Percentiles rank a stretch among this genome's conserved stretches.
Evolutionary conservation across 2,113 vertebrate species (phyloP).

Genomic region (Tragulus kanchil): DNA sequence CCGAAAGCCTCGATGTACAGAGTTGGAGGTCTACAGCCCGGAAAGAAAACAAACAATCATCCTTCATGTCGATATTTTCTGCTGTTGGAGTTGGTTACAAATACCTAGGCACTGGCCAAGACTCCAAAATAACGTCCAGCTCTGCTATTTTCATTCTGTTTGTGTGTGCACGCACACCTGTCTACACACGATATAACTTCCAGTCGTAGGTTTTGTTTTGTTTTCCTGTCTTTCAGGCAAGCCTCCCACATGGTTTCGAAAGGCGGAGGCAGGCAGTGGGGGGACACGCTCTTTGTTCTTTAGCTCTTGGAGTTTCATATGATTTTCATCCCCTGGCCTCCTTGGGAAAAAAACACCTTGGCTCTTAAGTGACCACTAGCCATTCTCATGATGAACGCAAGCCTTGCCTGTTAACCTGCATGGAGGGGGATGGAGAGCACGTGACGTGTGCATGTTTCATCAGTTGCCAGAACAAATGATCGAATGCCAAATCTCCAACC

Average conservation of each 20-base stretch:
- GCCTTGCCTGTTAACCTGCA: background rate
- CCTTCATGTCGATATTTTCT: background rate
- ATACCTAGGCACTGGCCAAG: background rate
- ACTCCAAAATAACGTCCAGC: background rate
- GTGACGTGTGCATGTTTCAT: slow-evolving; percentile 39
- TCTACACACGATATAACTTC: background rate
- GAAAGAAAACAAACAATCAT: background rate
- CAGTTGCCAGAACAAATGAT: slow-evolving; percentile 65
- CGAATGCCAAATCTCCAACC: slow-evolving; percentile 4
- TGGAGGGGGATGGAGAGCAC: background rate
- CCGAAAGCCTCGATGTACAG: slow-evolving; percentile 51
- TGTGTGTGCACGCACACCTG: background rate
- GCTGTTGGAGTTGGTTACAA: background rate
- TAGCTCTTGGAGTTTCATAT: slow-evolving; percentile 12
- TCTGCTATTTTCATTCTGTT: background rate
- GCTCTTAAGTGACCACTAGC: slow-evolving; percentile 5
- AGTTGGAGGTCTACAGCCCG: slow-evolving; percentile 14
- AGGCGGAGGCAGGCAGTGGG: no score
- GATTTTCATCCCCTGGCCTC: background rate
- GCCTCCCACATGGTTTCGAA: background rate
- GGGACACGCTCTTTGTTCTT: slow-evolving; percentile 32
- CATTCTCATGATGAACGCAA: background rate
- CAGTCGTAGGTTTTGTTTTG: background rate
- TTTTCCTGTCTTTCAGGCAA: slow-evolving; percentile 33
- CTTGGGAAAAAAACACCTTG: background rate